Evolutionary conservation across 2,113 vertebrate species (phyloP), one percentile per base, ranked within the genome.

Genomic region (Buteo buteo): DNA sequence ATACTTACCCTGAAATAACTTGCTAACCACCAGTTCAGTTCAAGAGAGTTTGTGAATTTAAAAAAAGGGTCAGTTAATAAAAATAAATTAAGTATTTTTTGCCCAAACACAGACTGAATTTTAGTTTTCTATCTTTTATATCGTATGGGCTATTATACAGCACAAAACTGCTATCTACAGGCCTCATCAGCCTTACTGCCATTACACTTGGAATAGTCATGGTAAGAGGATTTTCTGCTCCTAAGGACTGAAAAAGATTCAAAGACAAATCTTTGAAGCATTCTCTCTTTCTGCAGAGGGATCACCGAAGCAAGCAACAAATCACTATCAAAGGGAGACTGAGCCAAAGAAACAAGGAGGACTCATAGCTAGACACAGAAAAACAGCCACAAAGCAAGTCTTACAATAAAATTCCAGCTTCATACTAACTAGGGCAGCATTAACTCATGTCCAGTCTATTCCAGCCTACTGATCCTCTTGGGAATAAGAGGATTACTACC

Each of bases 391-490:
- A 90, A 82, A 91, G 38, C 26, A 94, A 93, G 42, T 38, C 62
- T 88, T 83, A 20, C 6, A 82, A 80, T 88, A 76, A 89, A 96
- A 92, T 84, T 89, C 76, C 88, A 79, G 49, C 76, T 93, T 89
- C 71, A 71, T 49, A 65, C 57, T 95, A 84, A 92, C 65, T 58
- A 89, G 70, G 57, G 54, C 65, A 92, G 73, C 69, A 89, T 89
- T 92, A 88, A 84, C 47, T 86, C 65, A 59, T 4, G 11, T 79
- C 66, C 86, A 79, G 52, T 58, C 66, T 86, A 28, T 85, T 93
- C 66, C 70, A 87, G 83, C n/a, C 76, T 86, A 70, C 50, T 65
- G 81, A 92, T 55, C 52, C 81, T 82, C 44, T 44, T 50, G 61
- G 20, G 69, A 7, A 64, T 67, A 91, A 92, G 62, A 79, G 54